phyloP scores from a whole-genome alignment of 2,888 invertebrate species.

The Oxycera nigricornis region DNA sequence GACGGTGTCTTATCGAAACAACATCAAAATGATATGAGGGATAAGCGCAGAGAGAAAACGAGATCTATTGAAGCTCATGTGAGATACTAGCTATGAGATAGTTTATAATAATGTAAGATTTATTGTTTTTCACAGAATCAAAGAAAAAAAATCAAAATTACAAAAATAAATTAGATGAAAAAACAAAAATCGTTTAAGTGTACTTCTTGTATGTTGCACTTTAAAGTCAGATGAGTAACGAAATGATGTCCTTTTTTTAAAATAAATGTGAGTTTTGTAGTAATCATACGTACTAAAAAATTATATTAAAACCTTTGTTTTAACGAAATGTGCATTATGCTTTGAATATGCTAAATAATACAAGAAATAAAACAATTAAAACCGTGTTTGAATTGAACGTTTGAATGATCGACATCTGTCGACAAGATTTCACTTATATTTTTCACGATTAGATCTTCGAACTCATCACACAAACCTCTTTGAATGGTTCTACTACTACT shows the following conservation, averaged over 20 bases:
- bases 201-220: slow-evolving; percentile 9
- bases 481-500: too few species aligned
- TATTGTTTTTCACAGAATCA: slow-evolving; percentile 34
- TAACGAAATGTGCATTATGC: slow-evolving; percentile 27
- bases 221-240: neutral
- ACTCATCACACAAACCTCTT: too few species aligned
- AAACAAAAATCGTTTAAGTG: slow-evolving; percentile 20
- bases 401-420: too few species aligned
- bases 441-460: too few species aligned
- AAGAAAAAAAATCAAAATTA: slow-evolving; percentile 6
- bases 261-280: slow-evolving; percentile 8
- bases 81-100: slow-evolving; percentile 16
- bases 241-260: neutral
- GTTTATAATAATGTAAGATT: slow-evolving; percentile 33
- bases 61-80: neutral
- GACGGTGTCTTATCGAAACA: too few species aligned
- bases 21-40: neutral
- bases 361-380: slow-evolving; percentile 19
- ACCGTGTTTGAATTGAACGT: too few species aligned
- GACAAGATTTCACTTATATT: too few species aligned
- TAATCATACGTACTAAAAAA: slow-evolving; percentile 18
- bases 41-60: neutral
- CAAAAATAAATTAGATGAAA: neutral
- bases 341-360: slow-evolving; percentile 37
- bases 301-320: slow-evolving; percentile 14